Evolutionary conservation across 2,888 invertebrate species (phyloP).

Genomic region (Steinernema hermaphroditum): DNA sequence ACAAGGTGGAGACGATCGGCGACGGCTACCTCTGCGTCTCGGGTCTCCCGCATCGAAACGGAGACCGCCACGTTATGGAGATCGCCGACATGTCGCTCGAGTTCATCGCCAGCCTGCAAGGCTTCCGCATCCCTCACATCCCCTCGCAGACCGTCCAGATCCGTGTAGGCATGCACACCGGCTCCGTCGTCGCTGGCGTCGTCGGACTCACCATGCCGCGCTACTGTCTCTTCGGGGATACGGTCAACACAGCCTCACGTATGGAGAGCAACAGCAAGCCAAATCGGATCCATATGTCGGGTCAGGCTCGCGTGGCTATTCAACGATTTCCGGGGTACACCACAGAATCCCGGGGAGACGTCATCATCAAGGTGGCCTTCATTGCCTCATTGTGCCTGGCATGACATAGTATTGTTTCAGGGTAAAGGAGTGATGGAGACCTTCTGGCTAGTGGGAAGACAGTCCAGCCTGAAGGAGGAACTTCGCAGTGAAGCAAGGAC

Average conservation of each 20-base stretch:
- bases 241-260: slow-evolving; percentile 61
- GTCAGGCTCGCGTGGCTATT: slow-evolving; percentile 33
- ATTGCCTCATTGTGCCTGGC: no score
- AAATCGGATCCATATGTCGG: slow-evolving; percentile 38
- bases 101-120: slow-evolving; percentile 44
- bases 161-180: slow-evolving; percentile 46
- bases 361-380: slow-evolving; percentile 48
- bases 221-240: slow-evolving; percentile 58
- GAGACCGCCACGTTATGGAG: slow-evolving; percentile 53
- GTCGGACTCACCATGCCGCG: slow-evolving; percentile 59
- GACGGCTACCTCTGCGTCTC: slow-evolving; percentile 61
- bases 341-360: slow-evolving; percentile 55
- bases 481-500: no score
- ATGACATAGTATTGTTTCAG: neutral
- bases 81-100: slow-evolving; percentile 54
- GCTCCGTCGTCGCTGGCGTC: slow-evolving; percentile 52
- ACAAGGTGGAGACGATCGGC: slow-evolving; percentile 65
- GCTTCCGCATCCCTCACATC: slow-evolving; percentile 57
- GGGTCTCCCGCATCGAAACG: slow-evolving; percentile 58
- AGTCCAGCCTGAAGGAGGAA: no score
- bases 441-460: neutral
- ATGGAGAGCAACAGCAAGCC: slow-evolving; percentile 48
- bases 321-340: slow-evolving; percentile 40
- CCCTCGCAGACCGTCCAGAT: slow-evolving; percentile 55
- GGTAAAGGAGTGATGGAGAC: slow-evolving; percentile 17